These are phyloP conservation scores for Geotrupes spiniger DNA, from an alignment of 2,888 invertebrate species.

Conservation along the genomic window DNA sequence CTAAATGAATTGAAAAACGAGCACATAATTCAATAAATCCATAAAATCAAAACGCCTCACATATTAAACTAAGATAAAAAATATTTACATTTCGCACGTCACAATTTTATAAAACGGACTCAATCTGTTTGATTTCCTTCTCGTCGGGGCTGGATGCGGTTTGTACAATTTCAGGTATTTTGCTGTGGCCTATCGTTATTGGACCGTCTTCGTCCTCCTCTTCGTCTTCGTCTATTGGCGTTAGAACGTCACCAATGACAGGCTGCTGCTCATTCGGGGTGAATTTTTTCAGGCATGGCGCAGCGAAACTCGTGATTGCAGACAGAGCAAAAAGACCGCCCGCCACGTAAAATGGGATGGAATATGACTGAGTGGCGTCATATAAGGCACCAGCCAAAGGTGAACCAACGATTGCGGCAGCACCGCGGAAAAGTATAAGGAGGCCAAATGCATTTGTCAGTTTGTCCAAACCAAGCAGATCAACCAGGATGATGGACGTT, in stretches of 20 bases:
- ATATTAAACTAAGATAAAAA: not conserved
- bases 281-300: constrained; percentile 67
- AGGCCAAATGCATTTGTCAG: constrained; percentile 97
- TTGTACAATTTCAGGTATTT: constrained; percentile 53
- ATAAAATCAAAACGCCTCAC: not conserved
- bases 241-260: constrained; percentile 63
- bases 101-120: constrained; percentile 64
- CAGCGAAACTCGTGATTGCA: constrained; percentile 79
- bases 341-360: constrained; percentile 89
- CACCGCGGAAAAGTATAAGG: constrained; percentile 91
- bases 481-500: constrained; percentile 96
- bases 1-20: no score
- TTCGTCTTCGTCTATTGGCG: constrained; percentile 81
- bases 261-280: constrained; percentile 53
- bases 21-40: not conserved
- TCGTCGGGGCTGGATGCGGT: constrained; percentile 62
- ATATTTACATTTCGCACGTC: not conserved
- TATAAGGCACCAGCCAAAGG: constrained; percentile 85
- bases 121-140: constrained; percentile 65
- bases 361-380: constrained; percentile 82
- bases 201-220: constrained; percentile 69
- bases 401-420: constrained; percentile 85
- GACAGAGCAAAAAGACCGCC: constrained; percentile 83
- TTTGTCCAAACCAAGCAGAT: constrained; percentile 91
- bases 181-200: constrained; percentile 61